A percentile compares a stretch with the other conserved stretches of the same genome.
These are phyloP conservation scores for Macroramphosus scolopax DNA, from an alignment of 2,797 vertebrate species.

Conservation along the genomic window DNA sequence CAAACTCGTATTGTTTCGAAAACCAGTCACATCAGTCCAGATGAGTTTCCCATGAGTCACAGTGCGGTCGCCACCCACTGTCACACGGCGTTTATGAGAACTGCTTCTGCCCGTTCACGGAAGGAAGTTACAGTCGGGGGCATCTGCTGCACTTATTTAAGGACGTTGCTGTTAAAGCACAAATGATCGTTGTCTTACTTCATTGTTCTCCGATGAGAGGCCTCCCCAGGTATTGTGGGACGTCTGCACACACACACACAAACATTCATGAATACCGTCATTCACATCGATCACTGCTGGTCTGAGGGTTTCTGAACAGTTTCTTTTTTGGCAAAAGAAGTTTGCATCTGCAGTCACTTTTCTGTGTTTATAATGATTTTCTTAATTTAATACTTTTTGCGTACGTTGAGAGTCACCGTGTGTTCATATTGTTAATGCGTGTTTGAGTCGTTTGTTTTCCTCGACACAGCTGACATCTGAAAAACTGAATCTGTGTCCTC, in stretches of 20 bases:
- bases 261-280: slow-evolving; percentile 2
- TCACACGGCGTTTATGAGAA: slow-evolving; percentile 31
- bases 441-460: no score
- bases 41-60: slow-evolving; percentile 64
- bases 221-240: slow-evolving; percentile 28
- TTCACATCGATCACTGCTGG: slow-evolving; percentile 16
- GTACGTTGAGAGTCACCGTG: no score
- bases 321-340: background rate
- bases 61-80: slow-evolving; percentile 7
- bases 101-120: background rate
- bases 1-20: slow-evolving; percentile 18
- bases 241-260: slow-evolving; percentile 11
- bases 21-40: slow-evolving; percentile 23
- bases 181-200: slow-evolving; percentile 7
- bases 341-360: no score
- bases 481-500: no score
- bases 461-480: no score
- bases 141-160: background rate
- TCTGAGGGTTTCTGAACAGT: background rate
- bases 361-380: no score
- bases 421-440: no score
- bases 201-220: slow-evolving; percentile 34
- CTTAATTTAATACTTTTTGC: no score
- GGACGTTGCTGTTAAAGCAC: slow-evolving; percentile 6
- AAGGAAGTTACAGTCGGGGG: background rate